A percentile compares a stretch with the other conserved stretches of the same genome.
phyloP scores from a whole-genome alignment of 2,797 vertebrate species.

The Rachycentron canadum region DNA sequence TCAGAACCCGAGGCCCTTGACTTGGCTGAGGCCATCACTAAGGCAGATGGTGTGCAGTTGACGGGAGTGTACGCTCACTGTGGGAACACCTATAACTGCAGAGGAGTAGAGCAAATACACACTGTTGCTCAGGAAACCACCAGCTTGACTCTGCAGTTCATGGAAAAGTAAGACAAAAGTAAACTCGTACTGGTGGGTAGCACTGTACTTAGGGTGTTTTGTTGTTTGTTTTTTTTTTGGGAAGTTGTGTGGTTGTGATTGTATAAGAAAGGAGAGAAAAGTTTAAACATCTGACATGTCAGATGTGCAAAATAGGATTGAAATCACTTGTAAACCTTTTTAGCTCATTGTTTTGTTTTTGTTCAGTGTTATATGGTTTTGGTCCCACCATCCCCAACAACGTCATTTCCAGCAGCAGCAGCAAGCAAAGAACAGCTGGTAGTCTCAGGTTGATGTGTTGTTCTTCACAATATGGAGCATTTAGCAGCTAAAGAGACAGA shows the following conservation, averaged over 20 bases:
- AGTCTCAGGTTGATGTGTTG: background rate
- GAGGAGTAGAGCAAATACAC: conserved; percentile 82
- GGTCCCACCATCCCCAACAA: background rate
- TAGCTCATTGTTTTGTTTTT: too few relatives aligned
- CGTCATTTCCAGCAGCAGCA: background rate
- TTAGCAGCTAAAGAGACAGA: background rate
- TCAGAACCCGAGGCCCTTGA: conserved; percentile 76
- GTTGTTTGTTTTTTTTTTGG: too few relatives aligned
- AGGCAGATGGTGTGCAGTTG: conserved; percentile 79
- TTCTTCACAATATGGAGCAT: background rate
- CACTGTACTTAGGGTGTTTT: background rate
- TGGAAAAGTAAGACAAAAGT: conserved; percentile 82
- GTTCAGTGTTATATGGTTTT: too few relatives aligned
- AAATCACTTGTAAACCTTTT: background rate
- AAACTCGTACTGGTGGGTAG: background rate
- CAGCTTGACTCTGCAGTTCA: conserved; percentile 78
- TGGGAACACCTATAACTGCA: conserved; percentile 88
- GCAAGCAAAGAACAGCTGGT: background rate
- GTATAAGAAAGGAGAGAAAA: background rate
- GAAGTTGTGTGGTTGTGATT: background rate
- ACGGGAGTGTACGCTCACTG: conserved; percentile 90
- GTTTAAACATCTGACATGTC: background rate
- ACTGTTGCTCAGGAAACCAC: conserved; percentile 84
- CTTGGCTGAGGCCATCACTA: conserved; percentile 80
- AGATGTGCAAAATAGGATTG: background rate